Conservation (phyloP, 2,888 invertebrate species). For the Aporophyla nigra region DNA sequence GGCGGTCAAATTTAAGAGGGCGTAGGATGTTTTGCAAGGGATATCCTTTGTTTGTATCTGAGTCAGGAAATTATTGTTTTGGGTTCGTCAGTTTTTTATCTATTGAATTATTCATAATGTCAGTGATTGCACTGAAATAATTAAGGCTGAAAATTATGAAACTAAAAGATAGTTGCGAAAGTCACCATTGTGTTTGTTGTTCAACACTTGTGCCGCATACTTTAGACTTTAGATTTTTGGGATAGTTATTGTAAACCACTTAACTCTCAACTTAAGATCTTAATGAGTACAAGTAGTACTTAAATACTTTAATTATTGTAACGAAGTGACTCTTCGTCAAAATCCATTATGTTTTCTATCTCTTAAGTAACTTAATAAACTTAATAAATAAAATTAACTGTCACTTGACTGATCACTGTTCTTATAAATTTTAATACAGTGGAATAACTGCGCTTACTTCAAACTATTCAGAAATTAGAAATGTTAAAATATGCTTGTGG, state of each 20-base stretch:
- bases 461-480: background rate
- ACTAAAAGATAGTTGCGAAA: too few relatives aligned
- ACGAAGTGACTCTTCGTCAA: background rate
- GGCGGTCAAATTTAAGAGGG: constrained; percentile 60
- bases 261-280: background rate
- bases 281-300: background rate
- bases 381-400: background rate
- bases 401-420: background rate
- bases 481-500: background rate
- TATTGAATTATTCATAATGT: background rate
- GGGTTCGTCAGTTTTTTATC: background rate
- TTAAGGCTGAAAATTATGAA: background rate
- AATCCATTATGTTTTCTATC: background rate
- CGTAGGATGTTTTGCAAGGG: constrained; percentile 44
- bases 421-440: background rate
- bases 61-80: background rate
- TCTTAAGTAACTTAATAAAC: background rate
- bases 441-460: too few relatives aligned
- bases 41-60: constrained; percentile 37
- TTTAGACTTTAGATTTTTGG: background rate
- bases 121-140: too few relatives aligned
- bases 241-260: background rate
- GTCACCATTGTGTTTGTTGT: background rate
- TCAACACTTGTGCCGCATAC: background rate
- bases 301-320: background rate